Evolutionary conservation across 2,113 vertebrate species (phyloP).

Genomic region (Macheiramphus alcinus): DNA sequence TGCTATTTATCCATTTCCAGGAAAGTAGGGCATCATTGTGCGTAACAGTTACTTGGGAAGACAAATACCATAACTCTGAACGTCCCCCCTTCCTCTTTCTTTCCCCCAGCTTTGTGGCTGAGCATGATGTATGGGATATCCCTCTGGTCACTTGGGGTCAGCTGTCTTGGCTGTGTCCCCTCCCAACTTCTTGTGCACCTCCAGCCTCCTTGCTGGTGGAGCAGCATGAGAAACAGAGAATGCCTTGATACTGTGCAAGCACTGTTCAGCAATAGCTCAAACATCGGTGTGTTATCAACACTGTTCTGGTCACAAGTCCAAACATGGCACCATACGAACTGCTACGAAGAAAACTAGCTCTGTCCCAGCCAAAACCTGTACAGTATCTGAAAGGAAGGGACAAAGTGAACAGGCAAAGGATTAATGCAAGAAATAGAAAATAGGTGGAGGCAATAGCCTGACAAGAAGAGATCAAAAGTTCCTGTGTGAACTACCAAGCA

Average conservation of each 20-base stretch:
- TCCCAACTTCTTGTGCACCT: background rate
- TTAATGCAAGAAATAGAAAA: background rate
- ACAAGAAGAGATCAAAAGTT: background rate
- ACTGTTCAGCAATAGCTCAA: background rate
- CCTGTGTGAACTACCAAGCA: background rate
- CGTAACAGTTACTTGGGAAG: background rate
- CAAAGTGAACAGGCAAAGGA: background rate
- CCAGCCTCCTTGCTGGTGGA: background rate
- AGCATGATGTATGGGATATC: background rate
- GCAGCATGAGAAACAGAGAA: background rate
- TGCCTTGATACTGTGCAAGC: background rate
- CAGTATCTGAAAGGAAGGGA: background rate
- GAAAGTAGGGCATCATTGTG: background rate
- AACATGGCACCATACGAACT: background rate
- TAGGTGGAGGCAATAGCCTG: background rate
- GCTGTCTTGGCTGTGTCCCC: background rate
- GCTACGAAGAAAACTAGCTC: background rate
- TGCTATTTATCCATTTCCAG: background rate
- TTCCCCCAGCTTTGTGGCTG: background rate
- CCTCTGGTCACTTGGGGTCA: background rate
- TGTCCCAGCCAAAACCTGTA: background rate
- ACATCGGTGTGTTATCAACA: background rate
- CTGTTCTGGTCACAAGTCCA: background rate
- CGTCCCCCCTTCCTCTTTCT: rapidly evolving
- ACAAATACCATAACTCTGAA: background rate